Conservation (phyloP, 1,140 invertebrate genomes). For the Chironomus striatipennis region DNA sequence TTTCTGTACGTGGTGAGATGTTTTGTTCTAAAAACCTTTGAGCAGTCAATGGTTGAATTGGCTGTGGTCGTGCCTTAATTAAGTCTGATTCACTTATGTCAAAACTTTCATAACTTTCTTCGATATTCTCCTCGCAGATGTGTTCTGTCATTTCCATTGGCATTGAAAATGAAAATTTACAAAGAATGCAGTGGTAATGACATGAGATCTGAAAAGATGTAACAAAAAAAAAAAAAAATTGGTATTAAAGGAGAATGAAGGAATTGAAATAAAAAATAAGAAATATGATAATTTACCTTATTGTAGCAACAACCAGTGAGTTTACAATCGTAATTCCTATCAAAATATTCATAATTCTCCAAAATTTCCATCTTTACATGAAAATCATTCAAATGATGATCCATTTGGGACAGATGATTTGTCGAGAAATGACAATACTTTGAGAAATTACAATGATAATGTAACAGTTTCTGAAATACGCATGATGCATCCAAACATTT, state of each 20-base stretch:
- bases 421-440: conserved; percentile 48
- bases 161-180: background rate
- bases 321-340: conserved; percentile 67
- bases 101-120: conserved; percentile 21
- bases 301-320: conserved; percentile 50
- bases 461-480: conserved; percentile 45
- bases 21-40: background rate
- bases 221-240: background rate
- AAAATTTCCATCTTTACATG: conserved; percentile 73
- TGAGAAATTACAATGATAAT: conserved; percentile 66
- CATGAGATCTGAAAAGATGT: conserved; percentile 31
- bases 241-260: background rate
- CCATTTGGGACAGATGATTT: conserved; percentile 54
- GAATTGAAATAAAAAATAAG: background rate
- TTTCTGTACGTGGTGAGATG: background rate
- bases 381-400: conserved; percentile 70
- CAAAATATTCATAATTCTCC: conserved; percentile 75
- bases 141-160: conserved; percentile 12
- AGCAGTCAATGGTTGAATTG: background rate
- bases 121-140: background rate
- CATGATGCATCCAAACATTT: conserved; percentile 46
- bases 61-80: conserved; percentile 7
- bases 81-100: conserved; percentile 14
- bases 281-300: conserved; percentile 16
- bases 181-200: conserved; percentile 64